Conservation (phyloP, 2,888 invertebrate genomes). For the Amorpha juglandis region DNA sequence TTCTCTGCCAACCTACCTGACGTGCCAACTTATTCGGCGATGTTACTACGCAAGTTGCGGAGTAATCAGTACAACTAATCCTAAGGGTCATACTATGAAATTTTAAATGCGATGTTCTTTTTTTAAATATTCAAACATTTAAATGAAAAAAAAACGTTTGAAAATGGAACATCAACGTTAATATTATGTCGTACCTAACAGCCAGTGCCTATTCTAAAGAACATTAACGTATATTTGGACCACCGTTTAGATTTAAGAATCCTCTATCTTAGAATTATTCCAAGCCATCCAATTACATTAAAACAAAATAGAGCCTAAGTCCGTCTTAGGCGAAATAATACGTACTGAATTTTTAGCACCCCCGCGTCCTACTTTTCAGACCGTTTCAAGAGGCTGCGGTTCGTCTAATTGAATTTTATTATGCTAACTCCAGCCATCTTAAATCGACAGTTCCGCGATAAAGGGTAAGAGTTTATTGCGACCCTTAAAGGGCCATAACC, state of each 20-base stretch:
- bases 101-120: too few relatives aligned
- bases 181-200: too few relatives aligned
- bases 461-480: slow-evolving; percentile 35
- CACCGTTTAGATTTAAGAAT: background rate
- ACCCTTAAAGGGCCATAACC: slow-evolving; percentile 36
- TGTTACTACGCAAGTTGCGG: too few relatives aligned
- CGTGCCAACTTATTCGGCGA: too few relatives aligned
- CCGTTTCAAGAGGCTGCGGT: background rate
- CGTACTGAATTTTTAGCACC: slow-evolving; percentile 5
- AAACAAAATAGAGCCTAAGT: background rate
- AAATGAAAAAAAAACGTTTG: too few relatives aligned
- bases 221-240: too few relatives aligned
- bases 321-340: background rate
- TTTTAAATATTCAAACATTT: too few relatives aligned
- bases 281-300: background rate
- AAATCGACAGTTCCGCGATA: slow-evolving; percentile 24
- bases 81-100: too few relatives aligned
- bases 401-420: slow-evolving; percentile 27
- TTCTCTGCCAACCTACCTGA: too few relatives aligned
- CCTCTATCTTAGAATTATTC: background rate
- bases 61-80: too few relatives aligned
- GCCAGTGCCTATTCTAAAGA: too few relatives aligned
- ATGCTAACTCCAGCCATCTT: slow-evolving; percentile 16
- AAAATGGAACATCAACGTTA: too few relatives aligned
- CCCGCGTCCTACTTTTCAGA: background rate